Base-by-base conservation (phyloP, 2,888 invertebrate species). In the Stenoptilia bipunctidactyla region DNA sequence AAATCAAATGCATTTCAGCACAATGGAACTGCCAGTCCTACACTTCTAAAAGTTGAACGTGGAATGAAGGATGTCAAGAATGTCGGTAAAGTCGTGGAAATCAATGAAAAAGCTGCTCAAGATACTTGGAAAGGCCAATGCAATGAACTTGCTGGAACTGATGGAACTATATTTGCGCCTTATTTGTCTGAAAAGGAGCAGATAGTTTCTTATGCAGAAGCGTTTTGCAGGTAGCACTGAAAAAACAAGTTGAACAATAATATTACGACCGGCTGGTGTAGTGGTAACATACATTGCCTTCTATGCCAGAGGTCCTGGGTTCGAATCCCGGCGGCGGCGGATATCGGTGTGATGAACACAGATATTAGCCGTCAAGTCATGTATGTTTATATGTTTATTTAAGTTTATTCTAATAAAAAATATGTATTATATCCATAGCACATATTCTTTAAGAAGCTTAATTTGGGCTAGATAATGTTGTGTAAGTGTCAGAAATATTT, bases 161-260 rank as follows among this genome's bases (percentile, higher is more conserved):
- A 93, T 61, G 89, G 91, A 0, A 90, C 92, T 0, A 88, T 92
- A 37, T 92, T 92, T 63, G 86, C 90, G 2, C 91, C 92, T 0
- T 88, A 88, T 47, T 56, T 87, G 34, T 75, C 79, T 4, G 71
- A 77, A 40, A 85, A 88, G 34, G 84, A 87, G 37, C 10, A 15
- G 2, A 6, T 36, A n/a, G 15, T 14, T 15, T 15, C 36, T 4
- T 36, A 36, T 30, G 30, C 30, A 12, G 30, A 30, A 8, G 30
- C 2, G 4, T 30, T 30, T 30, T 30, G 30, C 30, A 30, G 30
- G 30, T 30, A 6, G 9, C 5, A 6, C 25, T 9, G 25, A 25
- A 6, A 5, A 6, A 6, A 6, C 25, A 5, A 6, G 5, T 25
- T 25, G 25, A 6, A 25, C 25, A 9, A 9, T 25, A n/a, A n/a